Evolutionary conservation across 2,888 invertebrate genomes (phyloP), one percentile per base, ranked within the genome.

Genomic region (Phalangium opilio): DNA sequence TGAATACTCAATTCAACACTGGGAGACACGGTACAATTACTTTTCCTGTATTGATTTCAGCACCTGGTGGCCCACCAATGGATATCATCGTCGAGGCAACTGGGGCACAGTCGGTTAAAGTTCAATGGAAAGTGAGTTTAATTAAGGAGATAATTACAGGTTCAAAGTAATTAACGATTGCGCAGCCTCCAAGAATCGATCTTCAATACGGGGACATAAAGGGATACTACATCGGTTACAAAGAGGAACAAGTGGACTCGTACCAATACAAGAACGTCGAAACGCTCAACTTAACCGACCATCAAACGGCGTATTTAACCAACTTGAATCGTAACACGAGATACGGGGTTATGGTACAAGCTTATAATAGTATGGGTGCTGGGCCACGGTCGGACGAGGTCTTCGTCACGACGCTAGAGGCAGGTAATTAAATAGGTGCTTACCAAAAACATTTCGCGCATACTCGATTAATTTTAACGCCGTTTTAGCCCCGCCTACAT

Each of bases 221-320:
- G 11, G 66, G 67, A 3, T 67, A 67, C 54, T 64, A 64, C 52
- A 60, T 68, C 27, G 66, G 66, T 1, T 66, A 65, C 56, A 63
- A 62, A 41, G 18, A 38, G 38, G 38, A 11, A 10, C 40, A 51
- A 5, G 47, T 49, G 1, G 53, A 51, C 1, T 49, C 54, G 4
- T 57, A 49, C 33, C 55, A 55, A 33, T 57, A 57, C 38, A 57
- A 57, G 45, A 56, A 56, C 47, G 50, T 56, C 3, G 57, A 55
- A 46, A 43, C 55, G 1, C 46, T 47, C 2, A 39, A 34, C 17
- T 43, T 43, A 8, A 15, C 14, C 11, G 21, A 18, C 11, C 45
- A 49, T 8, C 47, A 50, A 18, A 34, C 48, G 12, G 50, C 46
- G 20, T 53, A 53, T 15, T 38, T 53, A 12, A 53, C 52, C 10